Evolutionary conservation across 2,113 vertebrate genomes (phyloP).

Genomic region (Stegastes partitus): DNA sequence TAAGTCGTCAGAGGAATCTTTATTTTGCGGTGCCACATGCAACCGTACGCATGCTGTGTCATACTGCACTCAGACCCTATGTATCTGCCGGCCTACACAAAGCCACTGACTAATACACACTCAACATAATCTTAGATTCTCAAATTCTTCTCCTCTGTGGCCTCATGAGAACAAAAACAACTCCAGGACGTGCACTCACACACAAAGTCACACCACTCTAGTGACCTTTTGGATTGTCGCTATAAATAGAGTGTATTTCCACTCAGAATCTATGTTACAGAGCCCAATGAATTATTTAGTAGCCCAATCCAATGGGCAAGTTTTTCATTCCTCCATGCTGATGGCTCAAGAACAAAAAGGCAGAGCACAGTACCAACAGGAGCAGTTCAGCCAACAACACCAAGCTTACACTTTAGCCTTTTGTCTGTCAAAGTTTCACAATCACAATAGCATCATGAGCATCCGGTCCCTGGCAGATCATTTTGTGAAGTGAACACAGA

Average conservation of each 20-base stretch:
- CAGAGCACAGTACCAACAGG: conserved; percentile 34
- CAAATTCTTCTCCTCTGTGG: conserved; percentile 45
- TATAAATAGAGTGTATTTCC: conserved; percentile 84
- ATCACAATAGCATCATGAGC: conserved; percentile 53
- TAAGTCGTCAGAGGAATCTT: conserved; percentile 5
- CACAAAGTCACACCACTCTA: conserved; percentile 75
- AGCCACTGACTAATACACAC: conserved; percentile 23
- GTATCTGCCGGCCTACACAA: not conserved
- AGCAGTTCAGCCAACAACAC: conserved; percentile 44
- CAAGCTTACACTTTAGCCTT: conserved; percentile 63
- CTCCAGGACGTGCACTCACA: conserved; percentile 63
- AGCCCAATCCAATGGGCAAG: conserved; percentile 71
- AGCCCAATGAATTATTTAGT: conserved; percentile 82
- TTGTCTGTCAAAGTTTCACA: conserved; percentile 67
- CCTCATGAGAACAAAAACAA: conserved; percentile 70
- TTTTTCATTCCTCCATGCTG: conserved; percentile 59
- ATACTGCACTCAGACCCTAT: not conserved
- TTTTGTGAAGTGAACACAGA: conserved; percentile 61
- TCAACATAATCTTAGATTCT: conserved; percentile 40
- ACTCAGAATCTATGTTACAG: conserved; percentile 81
- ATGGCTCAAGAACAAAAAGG: conserved; percentile 64
- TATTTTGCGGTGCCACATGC: conserved; percentile 10
- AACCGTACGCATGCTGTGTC: conserved; percentile 1
- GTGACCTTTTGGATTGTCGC: conserved; percentile 81
- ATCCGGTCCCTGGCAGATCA: conserved; percentile 47